Evolutionary conservation across 2,888 invertebrate species (phyloP).

Genomic region (Stramonita haemastoma): DNA sequence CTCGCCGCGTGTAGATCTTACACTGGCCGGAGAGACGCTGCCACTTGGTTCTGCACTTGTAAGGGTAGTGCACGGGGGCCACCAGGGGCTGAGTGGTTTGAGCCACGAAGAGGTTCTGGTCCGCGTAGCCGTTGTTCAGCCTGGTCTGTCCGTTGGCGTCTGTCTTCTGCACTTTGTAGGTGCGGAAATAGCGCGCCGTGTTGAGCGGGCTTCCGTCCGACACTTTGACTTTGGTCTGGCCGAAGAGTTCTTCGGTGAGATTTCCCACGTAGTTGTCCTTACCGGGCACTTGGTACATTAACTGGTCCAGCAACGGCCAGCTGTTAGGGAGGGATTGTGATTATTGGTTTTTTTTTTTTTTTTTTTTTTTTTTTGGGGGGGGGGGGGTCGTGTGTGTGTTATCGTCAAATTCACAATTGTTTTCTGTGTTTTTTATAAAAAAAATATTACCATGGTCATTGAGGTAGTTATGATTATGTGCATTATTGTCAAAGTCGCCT

Average conservation of each 20-base stretch:
- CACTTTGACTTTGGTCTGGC: constrained; percentile 44
- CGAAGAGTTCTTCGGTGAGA: constrained; percentile 48
- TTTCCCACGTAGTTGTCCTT: constrained; percentile 59
- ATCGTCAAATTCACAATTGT: no score
- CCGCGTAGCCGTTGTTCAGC: constrained; percentile 52
- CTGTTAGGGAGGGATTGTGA: not conserved
- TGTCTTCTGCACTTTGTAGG: constrained; percentile 50
- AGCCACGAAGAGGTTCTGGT: constrained; percentile 58
- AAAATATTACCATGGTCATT: no score
- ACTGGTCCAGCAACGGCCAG: constrained; percentile 48
- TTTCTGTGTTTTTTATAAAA: no score
- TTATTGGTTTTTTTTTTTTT: no score
- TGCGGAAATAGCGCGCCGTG: constrained; percentile 59
- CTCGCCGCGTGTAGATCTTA: constrained; percentile 46
- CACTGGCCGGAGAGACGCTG: constrained; percentile 45
- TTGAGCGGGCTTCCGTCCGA: constrained; percentile 47
- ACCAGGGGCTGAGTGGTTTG: constrained; percentile 60
- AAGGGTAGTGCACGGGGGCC: constrained; percentile 50
- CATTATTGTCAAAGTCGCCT: no score
- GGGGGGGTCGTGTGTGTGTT: no score
- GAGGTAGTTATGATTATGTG: no score
- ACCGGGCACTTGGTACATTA: constrained; percentile 64
- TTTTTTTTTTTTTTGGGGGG: no score
- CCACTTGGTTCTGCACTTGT: not conserved
- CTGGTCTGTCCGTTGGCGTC: constrained; percentile 49